phyloP scores from a whole-genome alignment of 2,797 vertebrate species.

The Threskiornis aethiopicus region DNA sequence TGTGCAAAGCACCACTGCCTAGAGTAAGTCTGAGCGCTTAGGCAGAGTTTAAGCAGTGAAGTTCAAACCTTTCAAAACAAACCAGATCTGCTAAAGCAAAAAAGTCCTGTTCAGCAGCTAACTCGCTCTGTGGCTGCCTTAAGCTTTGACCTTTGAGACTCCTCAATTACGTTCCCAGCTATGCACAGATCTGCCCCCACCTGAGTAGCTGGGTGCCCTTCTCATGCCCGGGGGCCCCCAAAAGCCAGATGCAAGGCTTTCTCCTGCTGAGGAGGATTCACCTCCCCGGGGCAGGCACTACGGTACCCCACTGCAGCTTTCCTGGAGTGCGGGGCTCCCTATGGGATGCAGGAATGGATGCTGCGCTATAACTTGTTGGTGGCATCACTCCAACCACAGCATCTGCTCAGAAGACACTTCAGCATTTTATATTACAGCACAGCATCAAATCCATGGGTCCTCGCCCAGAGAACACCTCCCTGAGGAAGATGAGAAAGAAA shows the following conservation, averaged over 20 bases:
- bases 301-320: background rate
- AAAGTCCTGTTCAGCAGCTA: background rate
- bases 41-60: background rate
- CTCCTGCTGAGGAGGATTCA: background rate
- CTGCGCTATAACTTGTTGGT: rapidly evolving
- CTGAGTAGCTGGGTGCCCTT: background rate
- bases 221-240: background rate
- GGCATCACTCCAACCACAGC: background rate
- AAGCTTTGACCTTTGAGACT: background rate
- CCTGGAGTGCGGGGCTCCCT: rapidly evolving
- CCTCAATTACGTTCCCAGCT: background rate
- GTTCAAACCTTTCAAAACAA: background rate
- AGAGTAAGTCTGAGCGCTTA: background rate
- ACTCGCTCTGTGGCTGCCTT: background rate
- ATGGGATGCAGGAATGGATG: rapidly evolving
- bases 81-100: background rate
- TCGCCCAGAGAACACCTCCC: background rate
- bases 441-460: background rate
- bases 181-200: background rate
- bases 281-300: background rate
- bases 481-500: background rate
- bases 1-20: background rate
- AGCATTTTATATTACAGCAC: background rate
- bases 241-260: background rate
- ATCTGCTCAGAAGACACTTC: background rate